Evolutionary conservation across 2,113 vertebrate genomes (phyloP).

Genomic region (Desmodus rotundus): DNA sequence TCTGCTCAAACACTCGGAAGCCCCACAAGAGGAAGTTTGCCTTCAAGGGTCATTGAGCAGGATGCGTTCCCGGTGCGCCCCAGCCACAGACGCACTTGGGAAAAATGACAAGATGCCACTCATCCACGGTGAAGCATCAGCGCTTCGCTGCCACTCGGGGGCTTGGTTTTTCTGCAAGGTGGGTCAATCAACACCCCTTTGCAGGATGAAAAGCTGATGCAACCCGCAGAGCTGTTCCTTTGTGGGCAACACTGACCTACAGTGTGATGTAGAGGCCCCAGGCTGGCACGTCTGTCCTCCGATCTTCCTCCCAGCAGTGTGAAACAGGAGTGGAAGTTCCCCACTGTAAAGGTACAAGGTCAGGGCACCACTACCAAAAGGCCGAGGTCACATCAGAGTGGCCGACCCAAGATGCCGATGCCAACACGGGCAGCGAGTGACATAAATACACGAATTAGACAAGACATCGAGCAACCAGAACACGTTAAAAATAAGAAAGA

Average conservation of each 20-base stretch:
- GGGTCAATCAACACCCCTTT: not conserved
- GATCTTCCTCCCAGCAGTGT: not conserved
- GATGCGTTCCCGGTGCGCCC: not conserved
- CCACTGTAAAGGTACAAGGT: not conserved
- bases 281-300: not conserved
- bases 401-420: not conserved
- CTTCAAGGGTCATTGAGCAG: constrained; percentile 58
- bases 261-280: not conserved
- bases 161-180: not conserved
- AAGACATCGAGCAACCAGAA: not conserved
- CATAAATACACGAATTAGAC: not conserved
- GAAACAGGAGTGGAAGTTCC: not conserved
- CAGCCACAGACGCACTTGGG: constrained; percentile 30
- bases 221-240: not conserved
- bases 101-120: constrained; percentile 15
- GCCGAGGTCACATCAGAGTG: not conserved
- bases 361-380: not conserved
- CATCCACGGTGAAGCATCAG: constrained; percentile 40
- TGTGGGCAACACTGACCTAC: not conserved
- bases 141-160: constrained; percentile 24
- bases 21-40: constrained; percentile 24
- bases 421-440: not conserved
- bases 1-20: constrained; percentile 50
- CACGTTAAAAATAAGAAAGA: not conserved
- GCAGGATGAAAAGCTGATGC: not conserved